Base-by-base conservation (phyloP, 2,888 invertebrate genomes). In the Theodoxus fluviatilis region DNA sequence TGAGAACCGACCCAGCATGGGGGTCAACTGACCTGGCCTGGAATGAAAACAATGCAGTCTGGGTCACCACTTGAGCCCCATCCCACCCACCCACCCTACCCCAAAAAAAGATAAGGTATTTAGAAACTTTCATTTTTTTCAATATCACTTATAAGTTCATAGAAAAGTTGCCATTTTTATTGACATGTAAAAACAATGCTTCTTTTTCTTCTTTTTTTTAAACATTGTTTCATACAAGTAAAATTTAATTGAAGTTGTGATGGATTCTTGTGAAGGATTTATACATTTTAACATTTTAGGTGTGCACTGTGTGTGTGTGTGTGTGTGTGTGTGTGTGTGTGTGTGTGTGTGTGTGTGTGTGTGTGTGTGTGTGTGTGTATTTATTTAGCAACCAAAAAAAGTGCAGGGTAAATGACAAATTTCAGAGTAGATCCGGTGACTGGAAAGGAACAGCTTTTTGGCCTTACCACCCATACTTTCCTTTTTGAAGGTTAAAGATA, bases 1-100 rank as follows among this genome's bases (percentile, higher is more conserved):
- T 78, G 96, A 96, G 88, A 97, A 98, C 81, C 90, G 91, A 4
- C 97, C 96, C 40, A 94, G 86, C 64, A 96, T 83, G n/a, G 96
- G 94, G 71, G 91, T 89, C 0, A 97, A 69, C 72, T 78, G 73
- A 35, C 78, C 75, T 35, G 76, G 66, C 9, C 83, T 82, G 72
- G 47, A 71, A 55, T 49, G 25, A 33, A 9, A 40, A 22, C 4
- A 3, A 59, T 22, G 18, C 18, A 59, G 31, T 4, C 12, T 55
- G 22, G 25, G 57, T 9, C 43, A 43, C 9, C 9, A 43, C 18
- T 18, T 43, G 43, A 43, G 18, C 9, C 9, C 43, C 18, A 43
- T 12, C 9, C 18, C 9, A 43, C 9, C 18, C 43, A 43, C 9
- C 18, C 43, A 9, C 9, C 18, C 43, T 18, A 43, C 43, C 43